Evolutionary conservation across 2,113 vertebrate species (phyloP).

Genomic region (Sinocyclocheilus anophthalmus): DNA sequence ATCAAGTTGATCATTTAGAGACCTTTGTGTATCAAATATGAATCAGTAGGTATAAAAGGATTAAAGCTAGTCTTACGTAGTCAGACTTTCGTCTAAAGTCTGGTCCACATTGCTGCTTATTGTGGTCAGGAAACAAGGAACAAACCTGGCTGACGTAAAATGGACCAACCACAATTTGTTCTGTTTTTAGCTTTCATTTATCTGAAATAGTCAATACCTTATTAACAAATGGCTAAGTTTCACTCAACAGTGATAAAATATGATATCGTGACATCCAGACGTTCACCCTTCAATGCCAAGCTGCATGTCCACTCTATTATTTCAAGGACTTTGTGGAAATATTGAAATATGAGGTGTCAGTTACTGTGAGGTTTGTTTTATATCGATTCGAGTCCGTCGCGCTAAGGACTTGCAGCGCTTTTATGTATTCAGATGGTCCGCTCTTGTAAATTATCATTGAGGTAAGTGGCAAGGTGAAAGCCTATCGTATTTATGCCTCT

Average conservation of each 20-base stretch:
- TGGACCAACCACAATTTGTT: background rate
- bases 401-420: slow-evolving; percentile 6
- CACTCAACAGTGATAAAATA: slow-evolving; percentile 10
- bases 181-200: background rate
- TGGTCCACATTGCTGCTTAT: background rate
- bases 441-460: slow-evolving; percentile 60
- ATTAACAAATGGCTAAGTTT: background rate
- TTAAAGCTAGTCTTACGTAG: no score
- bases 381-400: slow-evolving; percentile 1
- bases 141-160: background rate
- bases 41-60: no score
- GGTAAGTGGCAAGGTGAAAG: slow-evolving; percentile 55
- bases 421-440: slow-evolving; percentile 46
- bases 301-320: background rate
- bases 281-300: background rate
- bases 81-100: background rate
- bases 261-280: background rate
- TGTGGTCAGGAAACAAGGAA: background rate
- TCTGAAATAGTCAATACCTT: background rate
- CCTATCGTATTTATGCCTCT: slow-evolving; percentile 54
- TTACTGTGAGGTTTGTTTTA: slow-evolving; percentile 11
- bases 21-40: background rate
- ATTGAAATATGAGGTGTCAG: background rate
- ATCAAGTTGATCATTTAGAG: background rate
- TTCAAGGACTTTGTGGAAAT: slow-evolving; percentile 19